These are phyloP conservation scores for Stictonetta naevosa DNA, from an alignment of 2,113 vertebrate species.

Conservation along the genomic window DNA sequence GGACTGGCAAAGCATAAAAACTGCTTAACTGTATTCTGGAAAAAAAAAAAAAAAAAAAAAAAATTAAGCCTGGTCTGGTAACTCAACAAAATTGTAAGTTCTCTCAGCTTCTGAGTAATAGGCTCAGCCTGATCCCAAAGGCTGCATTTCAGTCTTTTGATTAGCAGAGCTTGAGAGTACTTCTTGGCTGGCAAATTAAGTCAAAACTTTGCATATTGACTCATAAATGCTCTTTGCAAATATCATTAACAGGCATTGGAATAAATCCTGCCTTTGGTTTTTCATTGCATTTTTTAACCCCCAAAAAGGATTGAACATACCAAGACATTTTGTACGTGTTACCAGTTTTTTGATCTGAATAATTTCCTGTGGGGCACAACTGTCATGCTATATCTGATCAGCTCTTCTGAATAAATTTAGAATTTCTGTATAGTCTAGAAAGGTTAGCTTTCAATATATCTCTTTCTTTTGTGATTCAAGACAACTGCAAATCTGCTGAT, in stretches of 20 bases:
- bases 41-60: background rate
- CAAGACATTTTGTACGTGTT: background rate
- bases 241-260: constrained; percentile 21
- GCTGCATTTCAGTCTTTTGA: constrained; percentile 43
- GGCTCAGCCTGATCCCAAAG: constrained; percentile 29
- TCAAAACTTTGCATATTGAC: constrained; percentile 43
- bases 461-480: constrained; percentile 16
- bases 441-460: background rate
- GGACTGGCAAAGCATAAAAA: background rate
- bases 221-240: constrained; percentile 38
- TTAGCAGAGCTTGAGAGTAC: constrained; percentile 37
- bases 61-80: background rate
- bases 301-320: background rate
- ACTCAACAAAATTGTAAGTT: background rate
- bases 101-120: background rate
- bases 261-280: background rate
- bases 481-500: constrained; percentile 18
- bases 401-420: background rate
- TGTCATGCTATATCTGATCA: background rate
- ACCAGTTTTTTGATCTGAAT: background rate
- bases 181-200: constrained; percentile 46
- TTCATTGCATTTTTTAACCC: background rate
- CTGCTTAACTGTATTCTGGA: background rate
- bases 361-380: background rate
- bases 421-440: background rate